Percentiles rank a stretch among this genome's conserved stretches.
phyloP scores from a whole-genome alignment of 2,888 invertebrate species.

The Noctua pronuba region DNA sequence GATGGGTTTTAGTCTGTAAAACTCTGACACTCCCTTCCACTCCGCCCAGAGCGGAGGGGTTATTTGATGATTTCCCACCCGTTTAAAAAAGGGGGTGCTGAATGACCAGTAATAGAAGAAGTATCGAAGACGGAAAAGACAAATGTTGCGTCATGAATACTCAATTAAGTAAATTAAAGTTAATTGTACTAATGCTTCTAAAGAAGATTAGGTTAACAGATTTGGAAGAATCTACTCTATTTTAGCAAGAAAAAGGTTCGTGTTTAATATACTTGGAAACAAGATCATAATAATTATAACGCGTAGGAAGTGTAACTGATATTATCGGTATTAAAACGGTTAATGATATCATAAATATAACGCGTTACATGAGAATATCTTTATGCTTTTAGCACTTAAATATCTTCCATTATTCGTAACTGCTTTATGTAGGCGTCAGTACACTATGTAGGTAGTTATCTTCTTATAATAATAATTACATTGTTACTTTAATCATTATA shows the following conservation, averaged over 20 bases:
- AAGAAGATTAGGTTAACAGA: background rate
- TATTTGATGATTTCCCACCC: too few species aligned
- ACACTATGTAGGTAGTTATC: background rate
- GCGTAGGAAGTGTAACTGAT: conserved; percentile 4
- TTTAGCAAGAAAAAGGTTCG: too few species aligned
- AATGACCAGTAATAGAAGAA: background rate
- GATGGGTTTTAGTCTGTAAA: too few species aligned
- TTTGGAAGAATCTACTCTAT: background rate
- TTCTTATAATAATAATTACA: background rate
- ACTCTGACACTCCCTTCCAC: too few species aligned
- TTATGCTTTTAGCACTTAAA: conserved; percentile 22
- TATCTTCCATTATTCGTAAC: conserved; percentile 31
- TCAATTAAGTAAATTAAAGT: background rate
- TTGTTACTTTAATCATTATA: background rate
- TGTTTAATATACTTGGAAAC: background rate
- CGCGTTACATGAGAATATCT: conserved; percentile 18
- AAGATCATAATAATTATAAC: conserved; percentile 7
- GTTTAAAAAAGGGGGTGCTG: background rate
- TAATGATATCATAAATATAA: conserved; percentile 38
- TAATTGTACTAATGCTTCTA: background rate
- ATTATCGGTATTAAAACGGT: conserved; percentile 21
- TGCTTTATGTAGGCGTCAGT: conserved; percentile 13
- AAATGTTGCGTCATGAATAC: background rate
- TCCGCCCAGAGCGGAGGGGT: too few species aligned
- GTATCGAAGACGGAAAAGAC: background rate